Evolutionary conservation across 2,888 invertebrate genomes (phyloP).

Genomic region (Himalopsyche kuldschensis): DNA sequence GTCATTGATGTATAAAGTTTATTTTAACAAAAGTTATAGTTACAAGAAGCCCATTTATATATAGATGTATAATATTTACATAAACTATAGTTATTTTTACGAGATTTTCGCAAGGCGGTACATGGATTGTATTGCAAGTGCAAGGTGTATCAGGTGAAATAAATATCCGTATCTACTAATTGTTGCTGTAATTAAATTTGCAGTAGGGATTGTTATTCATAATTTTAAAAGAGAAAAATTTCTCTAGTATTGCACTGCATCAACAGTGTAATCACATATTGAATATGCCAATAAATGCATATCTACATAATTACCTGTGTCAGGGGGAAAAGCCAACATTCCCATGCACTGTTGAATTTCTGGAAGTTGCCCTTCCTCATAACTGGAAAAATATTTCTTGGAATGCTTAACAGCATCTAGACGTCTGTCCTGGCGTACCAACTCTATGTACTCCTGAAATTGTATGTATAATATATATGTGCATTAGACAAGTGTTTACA

Average conservation of each 20-base stretch:
- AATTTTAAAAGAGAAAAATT: not conserved
- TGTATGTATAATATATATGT: not conserved
- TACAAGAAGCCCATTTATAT: too few species aligned
- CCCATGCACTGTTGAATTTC: constrained; percentile 96
- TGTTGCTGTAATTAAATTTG: too few species aligned
- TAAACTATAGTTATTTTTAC: too few species aligned
- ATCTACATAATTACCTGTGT: constrained; percentile 60
- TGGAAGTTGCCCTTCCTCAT: constrained; percentile 82
- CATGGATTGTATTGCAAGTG: too few species aligned
- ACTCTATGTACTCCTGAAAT: constrained; percentile 88
- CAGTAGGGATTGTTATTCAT: too few species aligned
- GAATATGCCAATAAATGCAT: not conserved
- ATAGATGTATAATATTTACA: too few species aligned
- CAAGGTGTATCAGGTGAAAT: too few species aligned
- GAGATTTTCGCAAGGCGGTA: too few species aligned
- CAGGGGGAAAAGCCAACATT: constrained; percentile 87
- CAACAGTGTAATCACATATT: not conserved
- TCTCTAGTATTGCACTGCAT: not conserved
- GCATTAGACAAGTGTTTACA: too few species aligned
- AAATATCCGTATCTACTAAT: too few species aligned
- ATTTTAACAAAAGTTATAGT: too few species aligned
- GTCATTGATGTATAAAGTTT: too few species aligned
- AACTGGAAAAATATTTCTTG: constrained; percentile 85
- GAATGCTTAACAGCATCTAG: constrained; percentile 95
- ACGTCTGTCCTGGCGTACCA: constrained; percentile 82